A percentile compares a stretch with the other conserved stretches of the same genome.
Evolutionary conservation across 2,113 vertebrate species (phyloP).

Genomic region (Takifugu bimaculatus): DNA sequence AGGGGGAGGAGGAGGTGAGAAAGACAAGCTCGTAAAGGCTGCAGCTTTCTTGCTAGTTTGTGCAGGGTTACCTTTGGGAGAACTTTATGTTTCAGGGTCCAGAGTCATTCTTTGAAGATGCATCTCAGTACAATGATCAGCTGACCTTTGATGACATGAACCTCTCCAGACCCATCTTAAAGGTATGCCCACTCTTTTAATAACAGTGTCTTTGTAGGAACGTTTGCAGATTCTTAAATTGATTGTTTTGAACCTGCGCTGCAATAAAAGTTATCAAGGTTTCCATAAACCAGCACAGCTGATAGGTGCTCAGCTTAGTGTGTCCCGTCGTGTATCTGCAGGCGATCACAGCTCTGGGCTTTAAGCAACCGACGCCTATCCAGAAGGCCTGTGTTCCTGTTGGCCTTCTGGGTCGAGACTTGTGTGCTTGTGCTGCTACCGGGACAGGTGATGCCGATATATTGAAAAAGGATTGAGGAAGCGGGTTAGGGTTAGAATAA

Average conservation of each 20-base stretch:
- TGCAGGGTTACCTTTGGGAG: conserved; percentile 9
- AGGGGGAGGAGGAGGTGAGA: conserved; percentile 62
- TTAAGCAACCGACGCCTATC: conserved; percentile 92
- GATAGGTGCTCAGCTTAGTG: background rate
- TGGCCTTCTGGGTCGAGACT: conserved; percentile 90
- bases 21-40: background rate
- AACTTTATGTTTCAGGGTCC: conserved; percentile 60
- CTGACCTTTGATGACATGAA: conserved; percentile 95
- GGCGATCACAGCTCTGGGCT: conserved; percentile 90
- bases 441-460: conserved; percentile 81
- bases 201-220: too few species aligned
- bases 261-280: too few species aligned
- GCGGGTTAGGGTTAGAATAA: too few species aligned
- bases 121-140: conserved; percentile 83
- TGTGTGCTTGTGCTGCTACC: conserved; percentile 96
- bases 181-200: conserved; percentile 70
- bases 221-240: too few species aligned
- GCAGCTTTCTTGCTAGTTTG: background rate
- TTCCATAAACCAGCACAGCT: background rate
- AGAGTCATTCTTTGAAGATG: conserved; percentile 86
- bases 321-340: conserved; percentile 40
- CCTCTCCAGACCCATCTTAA: conserved; percentile 91
- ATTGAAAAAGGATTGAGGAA: background rate
- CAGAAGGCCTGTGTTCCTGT: conserved; percentile 96
- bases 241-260: too few species aligned